Base-by-base conservation (phyloP, 2,797 vertebrate species). In the Ctenopoma kingsleyae region DNA sequence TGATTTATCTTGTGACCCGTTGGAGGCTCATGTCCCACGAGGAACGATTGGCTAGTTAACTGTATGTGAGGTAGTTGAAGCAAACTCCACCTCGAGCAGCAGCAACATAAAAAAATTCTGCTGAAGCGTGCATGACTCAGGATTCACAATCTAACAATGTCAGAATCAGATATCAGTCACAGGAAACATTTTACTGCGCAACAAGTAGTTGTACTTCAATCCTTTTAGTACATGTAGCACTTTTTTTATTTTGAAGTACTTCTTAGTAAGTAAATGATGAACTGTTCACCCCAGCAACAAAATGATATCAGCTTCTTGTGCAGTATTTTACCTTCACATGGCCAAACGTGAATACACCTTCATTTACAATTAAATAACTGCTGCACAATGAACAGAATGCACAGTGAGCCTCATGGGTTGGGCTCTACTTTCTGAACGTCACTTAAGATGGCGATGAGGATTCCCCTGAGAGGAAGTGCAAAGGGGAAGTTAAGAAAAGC, bases 401-500 rank as follows among this genome's bases (percentile, higher is more conserved):
- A 32, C 32, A 7, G 7, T 32, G 32, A 32, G 30, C 32, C 32
- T 35, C 32, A 8, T 11, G 10, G 32, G 32, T 5, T 9, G 10
- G 5, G 16, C n/a, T 22, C 13, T 12, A 2, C 22, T 38, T 19
- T 66, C 36, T 43, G 8, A 58, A 51, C 25, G 2, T 57, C 2
- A n/a, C 15, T 13, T 58, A 44, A 58, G 47, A 58, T 32, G 64
- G 52, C 17, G 19, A 1, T 3, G n/a, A 67, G 65, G 54, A 43
- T 32, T 51, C 47, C 46, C 64, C 3, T 0, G 6, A 41, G 20
- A 67, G 55, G 55, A 68, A 59, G 40, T 6, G 23, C 5, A 46
- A 32, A 53, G 56, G 59, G 67, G 67, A 69, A 69, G 57, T 52
- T 8, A 43, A n/a, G 1, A 4, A 47, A 35, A 30, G 27, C 17